Evolutionary conservation across 1,140 invertebrate genomes (phyloP).

Genomic region (Pentalonia nigronervosa): DNA sequence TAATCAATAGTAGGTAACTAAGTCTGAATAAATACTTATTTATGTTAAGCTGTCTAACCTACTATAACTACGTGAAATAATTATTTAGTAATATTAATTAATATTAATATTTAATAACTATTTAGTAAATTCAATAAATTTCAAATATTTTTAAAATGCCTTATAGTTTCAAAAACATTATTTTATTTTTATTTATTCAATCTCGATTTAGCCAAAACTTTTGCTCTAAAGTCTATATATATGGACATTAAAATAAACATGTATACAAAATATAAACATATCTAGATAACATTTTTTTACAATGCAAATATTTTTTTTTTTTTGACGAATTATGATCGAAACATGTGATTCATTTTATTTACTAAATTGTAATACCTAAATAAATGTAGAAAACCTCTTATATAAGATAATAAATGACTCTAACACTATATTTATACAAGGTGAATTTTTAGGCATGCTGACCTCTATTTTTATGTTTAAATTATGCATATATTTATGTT

Average conservation of each 20-base stretch:
- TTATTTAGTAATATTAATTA: not conserved
- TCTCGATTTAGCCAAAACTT: not conserved
- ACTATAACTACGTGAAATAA: not conserved
- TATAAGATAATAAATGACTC: no score
- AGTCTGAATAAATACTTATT: not conserved
- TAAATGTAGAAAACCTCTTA: not conserved
- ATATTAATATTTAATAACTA: no score
- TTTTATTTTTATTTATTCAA: not conserved
- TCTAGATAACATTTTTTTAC: not conserved
- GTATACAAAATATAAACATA: not conserved
- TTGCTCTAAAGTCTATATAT: not conserved
- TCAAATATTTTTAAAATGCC: not conserved
- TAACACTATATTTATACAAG: no score
- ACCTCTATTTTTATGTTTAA: no score
- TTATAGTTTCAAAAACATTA: not conserved
- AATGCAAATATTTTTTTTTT: not conserved
- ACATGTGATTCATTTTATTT: not conserved
- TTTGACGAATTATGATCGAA: not conserved
- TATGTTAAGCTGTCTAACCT: not conserved
- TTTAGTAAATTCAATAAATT: not conserved
- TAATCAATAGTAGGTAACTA: not conserved
- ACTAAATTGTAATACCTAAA: not conserved
- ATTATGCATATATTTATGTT: no score
- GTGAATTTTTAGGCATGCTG: no score
- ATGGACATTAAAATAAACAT: not conserved